Evolutionary conservation across 2,797 vertebrate species (phyloP), one percentile per base, ranked within the genome.

Genomic region (Halcyon chelicuti): DNA sequence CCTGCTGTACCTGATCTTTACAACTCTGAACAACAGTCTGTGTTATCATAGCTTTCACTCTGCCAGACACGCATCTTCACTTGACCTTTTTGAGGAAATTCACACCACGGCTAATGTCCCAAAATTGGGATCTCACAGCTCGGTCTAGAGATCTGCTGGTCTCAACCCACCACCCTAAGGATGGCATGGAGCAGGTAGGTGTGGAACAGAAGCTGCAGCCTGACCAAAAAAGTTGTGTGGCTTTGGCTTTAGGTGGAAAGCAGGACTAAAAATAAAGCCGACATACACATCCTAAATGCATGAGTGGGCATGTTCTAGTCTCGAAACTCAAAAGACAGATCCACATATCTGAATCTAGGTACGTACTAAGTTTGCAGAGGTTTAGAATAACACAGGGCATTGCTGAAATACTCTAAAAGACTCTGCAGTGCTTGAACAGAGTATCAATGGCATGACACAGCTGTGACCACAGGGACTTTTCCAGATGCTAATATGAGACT

Each of bases 401-500:
- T 54, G 61, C 49, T 88, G 72, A 88, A 86, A 94, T 58, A 83
- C 37, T 74, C 80, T 10, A 71, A 77, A 93, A 25, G 35, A 35
- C 40, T 79, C 44, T 46, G 55, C 39, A 79, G 49, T 42, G 46
- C 70, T 84, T 28, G 14, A 78, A 80, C 52, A 74, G 73, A 77
- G 51, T 42, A 61, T 40, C 80, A 78, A 72, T n/a, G 49, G 37
- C 33, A 67, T 25, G 58, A 90, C 85, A 83, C 82, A 96, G 72
- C 90, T 93, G 85, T 51, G 90, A 75, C 76, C 49, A 94, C 46
- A 58, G 61, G 91, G 90, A 60, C 70, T 92, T 93, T 66, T 92
- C 77, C 10, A 3, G 52, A 39, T 54, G 31, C 52, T 71, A 55
- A 54, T 65, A 77, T 17, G 65, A 83, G 75, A 71, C 25, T 31